Evolutionary conservation across 1,140 invertebrate genomes (phyloP).

Genomic region (Plectus sambesii): DNA sequence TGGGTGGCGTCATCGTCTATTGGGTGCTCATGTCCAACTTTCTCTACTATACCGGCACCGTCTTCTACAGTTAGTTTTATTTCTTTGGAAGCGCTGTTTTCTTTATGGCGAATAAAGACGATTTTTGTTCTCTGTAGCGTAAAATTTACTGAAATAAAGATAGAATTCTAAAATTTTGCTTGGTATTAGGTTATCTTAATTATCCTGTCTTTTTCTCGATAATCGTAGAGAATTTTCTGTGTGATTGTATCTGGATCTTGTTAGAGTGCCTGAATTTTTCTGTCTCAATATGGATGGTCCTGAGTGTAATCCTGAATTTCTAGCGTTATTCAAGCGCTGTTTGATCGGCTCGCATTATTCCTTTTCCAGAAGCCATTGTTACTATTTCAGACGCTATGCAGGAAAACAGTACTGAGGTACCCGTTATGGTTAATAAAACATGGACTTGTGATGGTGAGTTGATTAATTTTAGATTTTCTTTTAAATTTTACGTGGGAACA

Average conservation of each 20-base stretch:
- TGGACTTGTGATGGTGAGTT: slow-evolving; percentile 42
- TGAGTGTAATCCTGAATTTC: too few species aligned
- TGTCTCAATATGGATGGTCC: too few species aligned
- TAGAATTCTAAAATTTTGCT: too few species aligned
- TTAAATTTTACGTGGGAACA: too few species aligned
- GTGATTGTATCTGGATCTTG: too few species aligned
- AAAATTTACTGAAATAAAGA: not conserved
- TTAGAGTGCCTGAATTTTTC: too few species aligned
- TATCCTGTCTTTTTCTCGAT: too few species aligned
- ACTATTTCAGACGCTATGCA: slow-evolving; percentile 36
- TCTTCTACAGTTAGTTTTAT: slow-evolving; percentile 55
- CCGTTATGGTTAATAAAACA: slow-evolving; percentile 41
- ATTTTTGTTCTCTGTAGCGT: slow-evolving; percentile 1
- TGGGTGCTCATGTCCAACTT: slow-evolving; percentile 90
- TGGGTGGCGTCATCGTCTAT: slow-evolving; percentile 76
- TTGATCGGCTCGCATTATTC: not conserved
- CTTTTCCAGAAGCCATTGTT: not conserved
- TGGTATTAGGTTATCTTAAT: not conserved
- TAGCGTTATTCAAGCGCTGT: too few species aligned
- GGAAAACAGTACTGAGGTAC: slow-evolving; percentile 40
- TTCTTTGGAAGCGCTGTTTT: not conserved
- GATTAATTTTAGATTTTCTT: slow-evolving; percentile 12
- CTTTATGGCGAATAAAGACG: not conserved
- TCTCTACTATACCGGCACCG: slow-evolving; percentile 70
- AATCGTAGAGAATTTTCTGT: too few species aligned